Conservation (phyloP, 2,888 invertebrate genomes). For the Drosophila dives region DNA sequence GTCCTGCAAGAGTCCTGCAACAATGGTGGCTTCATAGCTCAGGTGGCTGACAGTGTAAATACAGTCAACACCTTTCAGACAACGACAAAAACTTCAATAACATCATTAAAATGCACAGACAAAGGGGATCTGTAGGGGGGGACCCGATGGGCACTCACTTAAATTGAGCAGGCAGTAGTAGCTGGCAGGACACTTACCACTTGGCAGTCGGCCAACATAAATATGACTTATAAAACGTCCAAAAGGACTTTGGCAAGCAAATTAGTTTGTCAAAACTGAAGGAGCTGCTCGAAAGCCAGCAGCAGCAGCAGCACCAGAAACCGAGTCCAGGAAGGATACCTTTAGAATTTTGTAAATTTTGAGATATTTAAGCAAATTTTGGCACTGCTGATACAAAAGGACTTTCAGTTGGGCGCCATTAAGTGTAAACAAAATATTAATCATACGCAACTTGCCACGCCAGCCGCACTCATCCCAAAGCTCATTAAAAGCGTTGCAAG, state of each 20-base stretch:
- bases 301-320: constrained; percentile 7
- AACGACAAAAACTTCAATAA: constrained; percentile 66
- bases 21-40: constrained; percentile 41
- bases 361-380: constrained; percentile 58
- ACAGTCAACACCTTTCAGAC: constrained; percentile 59
- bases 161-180: constrained; percentile 53
- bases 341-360: constrained; percentile 40
- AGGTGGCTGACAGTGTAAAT: constrained; percentile 44
- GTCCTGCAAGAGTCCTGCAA: constrained; percentile 12
- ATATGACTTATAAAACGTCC: constrained; percentile 74
- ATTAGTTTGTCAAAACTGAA: constrained; percentile 60
- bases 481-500: constrained; percentile 35
- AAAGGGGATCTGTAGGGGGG: background rate
- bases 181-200: constrained; percentile 43
- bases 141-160: constrained; percentile 52
- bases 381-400: constrained; percentile 52
- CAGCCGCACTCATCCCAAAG: constrained; percentile 26
- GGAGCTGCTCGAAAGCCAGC: constrained; percentile 15
- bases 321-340: constrained; percentile 26
- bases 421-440: constrained; percentile 69
- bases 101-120: constrained; percentile 65
- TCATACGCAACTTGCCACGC: constrained; percentile 64
- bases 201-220: constrained; percentile 72
- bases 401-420: constrained; percentile 24
- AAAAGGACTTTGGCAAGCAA: constrained; percentile 59